phyloP scores from a whole-genome alignment of 1,140 invertebrate genomes.

The Aleiodes sp. region DNA sequence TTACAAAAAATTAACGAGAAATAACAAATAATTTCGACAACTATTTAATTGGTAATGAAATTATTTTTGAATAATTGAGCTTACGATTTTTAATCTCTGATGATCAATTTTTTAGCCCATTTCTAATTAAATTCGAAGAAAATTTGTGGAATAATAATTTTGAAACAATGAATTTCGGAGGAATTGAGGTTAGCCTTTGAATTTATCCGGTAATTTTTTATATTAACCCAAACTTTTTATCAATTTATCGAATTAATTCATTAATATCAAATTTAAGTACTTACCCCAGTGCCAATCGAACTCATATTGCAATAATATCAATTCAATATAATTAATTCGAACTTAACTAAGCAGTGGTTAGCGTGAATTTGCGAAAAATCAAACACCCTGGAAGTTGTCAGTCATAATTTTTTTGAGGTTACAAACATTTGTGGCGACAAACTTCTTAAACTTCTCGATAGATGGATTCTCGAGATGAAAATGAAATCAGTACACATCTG shows the following conservation, averaged over 20 bases:
- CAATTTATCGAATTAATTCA: conserved; percentile 28
- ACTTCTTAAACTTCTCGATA: not conserved
- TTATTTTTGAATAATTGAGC: no score
- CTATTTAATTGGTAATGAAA: no score
- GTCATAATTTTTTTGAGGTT: not conserved
- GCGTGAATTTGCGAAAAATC: conserved; percentile 42
- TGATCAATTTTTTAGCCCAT: no score
- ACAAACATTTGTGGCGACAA: not conserved
- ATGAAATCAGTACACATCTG: no score
- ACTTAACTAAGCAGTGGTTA: not conserved
- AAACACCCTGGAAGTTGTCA: conserved; percentile 18
- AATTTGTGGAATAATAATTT: no score
- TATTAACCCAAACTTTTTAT: conserved; percentile 27
- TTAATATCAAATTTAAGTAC: conserved; percentile 53
- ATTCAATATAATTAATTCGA: conserved; percentile 2
- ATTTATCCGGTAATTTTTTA: conserved; percentile 23
- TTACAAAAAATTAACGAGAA: no score
- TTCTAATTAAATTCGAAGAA: no score
- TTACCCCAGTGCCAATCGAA: conserved; percentile 95
- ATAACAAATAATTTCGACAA: no score
- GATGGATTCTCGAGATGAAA: not conserved
- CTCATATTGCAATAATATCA: conserved; percentile 74
- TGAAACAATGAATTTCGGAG: no score
- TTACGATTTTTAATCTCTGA: no score
- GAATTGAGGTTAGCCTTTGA: conserved; percentile 41